Evolutionary conservation across 2,797 vertebrate genomes (phyloP).

Genomic region (Nasua narica): DNA sequence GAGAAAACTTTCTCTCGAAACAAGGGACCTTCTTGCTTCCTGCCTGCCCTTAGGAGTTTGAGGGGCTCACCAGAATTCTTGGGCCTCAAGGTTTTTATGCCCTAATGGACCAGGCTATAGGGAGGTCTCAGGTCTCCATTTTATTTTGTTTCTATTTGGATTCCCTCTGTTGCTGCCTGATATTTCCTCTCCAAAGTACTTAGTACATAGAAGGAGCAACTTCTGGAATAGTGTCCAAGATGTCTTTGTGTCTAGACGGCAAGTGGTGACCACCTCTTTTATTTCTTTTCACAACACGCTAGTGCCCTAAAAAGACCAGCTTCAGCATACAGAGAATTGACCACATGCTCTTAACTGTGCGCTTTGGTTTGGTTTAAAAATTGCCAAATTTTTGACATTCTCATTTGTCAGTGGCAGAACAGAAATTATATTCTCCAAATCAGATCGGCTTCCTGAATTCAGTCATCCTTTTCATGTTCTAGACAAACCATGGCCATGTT

Average conservation of each 20-base stretch:
- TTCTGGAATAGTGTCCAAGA: not conserved
- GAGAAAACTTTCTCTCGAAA: not conserved
- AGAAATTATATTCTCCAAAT: not conserved
- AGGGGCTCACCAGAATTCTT: not conserved
- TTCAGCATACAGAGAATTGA: not conserved
- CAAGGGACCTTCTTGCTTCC: not conserved
- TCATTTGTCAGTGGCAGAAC: not conserved
- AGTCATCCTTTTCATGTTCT: not conserved
- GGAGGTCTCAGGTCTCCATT: not conserved
- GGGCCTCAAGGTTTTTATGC: not conserved
- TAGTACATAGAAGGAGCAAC: not conserved
- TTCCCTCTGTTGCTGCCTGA: not conserved
- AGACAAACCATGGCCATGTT: not conserved
- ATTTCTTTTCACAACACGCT: not conserved
- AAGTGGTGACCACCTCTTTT: not conserved
- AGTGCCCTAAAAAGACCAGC: not conserved
- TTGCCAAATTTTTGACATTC: not conserved
- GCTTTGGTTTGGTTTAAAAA: not conserved
- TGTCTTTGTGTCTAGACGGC: not conserved
- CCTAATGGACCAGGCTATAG: not conserved
- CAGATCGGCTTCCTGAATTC: not conserved
- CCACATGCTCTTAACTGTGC: not conserved
- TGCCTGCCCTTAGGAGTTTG: not conserved
- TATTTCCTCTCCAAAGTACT: not conserved
- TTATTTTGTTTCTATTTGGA: not conserved